phyloP scores from a whole-genome alignment of 2,797 vertebrate species.

The Somateria mollissima region DNA sequence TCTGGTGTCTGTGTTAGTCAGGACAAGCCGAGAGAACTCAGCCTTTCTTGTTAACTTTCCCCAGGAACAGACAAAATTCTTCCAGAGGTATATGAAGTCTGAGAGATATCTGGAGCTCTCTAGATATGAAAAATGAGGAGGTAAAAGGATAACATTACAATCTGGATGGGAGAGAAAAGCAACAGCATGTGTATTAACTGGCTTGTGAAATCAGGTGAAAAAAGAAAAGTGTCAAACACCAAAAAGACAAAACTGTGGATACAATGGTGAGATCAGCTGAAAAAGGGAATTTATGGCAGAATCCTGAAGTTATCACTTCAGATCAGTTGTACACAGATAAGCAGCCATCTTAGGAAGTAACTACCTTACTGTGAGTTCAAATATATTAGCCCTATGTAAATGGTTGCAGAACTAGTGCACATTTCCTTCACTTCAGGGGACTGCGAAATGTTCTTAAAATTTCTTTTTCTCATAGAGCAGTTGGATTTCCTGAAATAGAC shows the following conservation, averaged over 20 bases:
- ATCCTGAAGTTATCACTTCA: not conserved
- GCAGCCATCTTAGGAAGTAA: not conserved
- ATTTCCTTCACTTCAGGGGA: not conserved
- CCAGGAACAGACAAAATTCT: not conserved
- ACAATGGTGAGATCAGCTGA: not conserved
- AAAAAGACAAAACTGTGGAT: not conserved
- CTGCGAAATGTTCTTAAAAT: not conserved
- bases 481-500: not conserved
- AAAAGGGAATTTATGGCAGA: not conserved
- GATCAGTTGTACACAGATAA: not conserved
- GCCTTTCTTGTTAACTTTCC: not conserved
- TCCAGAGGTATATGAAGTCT: not conserved
- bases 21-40: fast-evolving
- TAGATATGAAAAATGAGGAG: not conserved
- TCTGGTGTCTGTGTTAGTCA: not conserved
- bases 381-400: not conserved
- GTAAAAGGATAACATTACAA: not conserved
- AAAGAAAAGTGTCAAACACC: not conserved
- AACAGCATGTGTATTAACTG: not conserved
- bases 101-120: not conserved
- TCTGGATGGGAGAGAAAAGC: not conserved
- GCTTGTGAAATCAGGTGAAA: not conserved
- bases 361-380: not conserved
- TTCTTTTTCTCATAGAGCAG: not conserved
- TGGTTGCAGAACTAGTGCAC: not conserved